Evolutionary conservation across 2,888 invertebrate species (phyloP).

Genomic region (Drosophila borealis): DNA sequence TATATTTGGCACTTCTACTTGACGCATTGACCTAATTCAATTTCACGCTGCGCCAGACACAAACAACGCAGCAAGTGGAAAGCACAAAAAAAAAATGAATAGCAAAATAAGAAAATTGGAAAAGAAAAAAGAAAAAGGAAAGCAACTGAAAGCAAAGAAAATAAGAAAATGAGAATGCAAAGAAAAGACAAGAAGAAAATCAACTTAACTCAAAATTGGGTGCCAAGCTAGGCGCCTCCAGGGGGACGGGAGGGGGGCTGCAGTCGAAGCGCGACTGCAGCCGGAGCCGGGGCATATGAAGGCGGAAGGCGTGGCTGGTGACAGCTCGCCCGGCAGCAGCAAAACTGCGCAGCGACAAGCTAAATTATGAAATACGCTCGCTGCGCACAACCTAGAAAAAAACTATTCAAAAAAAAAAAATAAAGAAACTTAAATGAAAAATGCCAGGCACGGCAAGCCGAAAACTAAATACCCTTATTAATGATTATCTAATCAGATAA

Average conservation of each 20-base stretch:
- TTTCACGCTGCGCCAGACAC: conserved; percentile 71
- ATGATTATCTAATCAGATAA: no score
- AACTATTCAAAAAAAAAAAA: background rate
- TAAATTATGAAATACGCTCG: conserved; percentile 71
- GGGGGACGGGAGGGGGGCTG: no score
- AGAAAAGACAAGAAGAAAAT: conserved; percentile 53
- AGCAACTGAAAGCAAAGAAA: conserved; percentile 14
- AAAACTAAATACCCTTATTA: background rate
- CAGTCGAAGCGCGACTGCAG: background rate
- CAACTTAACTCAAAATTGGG: conserved; percentile 69
- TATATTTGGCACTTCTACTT: conserved; percentile 68
- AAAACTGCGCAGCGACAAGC: conserved; percentile 53
- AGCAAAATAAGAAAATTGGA: background rate
- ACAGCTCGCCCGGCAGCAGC: background rate
- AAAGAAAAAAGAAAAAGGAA: conserved; percentile 5
- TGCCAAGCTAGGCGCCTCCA: conserved; percentile 12
- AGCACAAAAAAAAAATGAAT: background rate
- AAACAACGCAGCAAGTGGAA: conserved; percentile 40
- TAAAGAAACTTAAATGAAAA: background rate
- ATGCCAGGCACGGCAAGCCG: background rate
- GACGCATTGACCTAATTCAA: conserved; percentile 76
- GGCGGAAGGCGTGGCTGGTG: conserved; percentile 21
- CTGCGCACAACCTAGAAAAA: conserved; percentile 30
- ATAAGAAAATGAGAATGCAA: conserved; percentile 8
- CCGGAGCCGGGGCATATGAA: background rate